phyloP scores from a whole-genome alignment of 2,888 invertebrate species.

The Leuctra nigra region DNA sequence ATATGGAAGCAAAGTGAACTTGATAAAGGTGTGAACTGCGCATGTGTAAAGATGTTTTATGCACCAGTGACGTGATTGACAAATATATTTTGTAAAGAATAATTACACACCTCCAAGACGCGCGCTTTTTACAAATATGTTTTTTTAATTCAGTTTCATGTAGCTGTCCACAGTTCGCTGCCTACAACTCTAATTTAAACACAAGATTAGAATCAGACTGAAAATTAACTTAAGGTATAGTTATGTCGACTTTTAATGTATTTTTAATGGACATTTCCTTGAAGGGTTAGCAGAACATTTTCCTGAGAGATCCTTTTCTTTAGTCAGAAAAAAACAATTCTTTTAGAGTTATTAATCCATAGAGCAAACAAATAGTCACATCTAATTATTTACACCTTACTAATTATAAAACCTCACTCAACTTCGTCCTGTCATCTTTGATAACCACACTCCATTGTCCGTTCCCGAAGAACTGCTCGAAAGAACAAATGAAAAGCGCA shows the following conservation, averaged over 20 bases:
- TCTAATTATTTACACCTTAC: neutral
- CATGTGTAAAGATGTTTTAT: too few relatives aligned
- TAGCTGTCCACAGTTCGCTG: constrained; percentile 6
- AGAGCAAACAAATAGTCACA: neutral
- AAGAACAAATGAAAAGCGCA: neutral
- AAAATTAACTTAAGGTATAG: neutral
- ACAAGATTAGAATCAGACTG: constrained; percentile 1
- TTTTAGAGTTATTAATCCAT: neutral
- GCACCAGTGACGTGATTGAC: too few relatives aligned
- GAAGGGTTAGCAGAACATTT: constrained; percentile 12
- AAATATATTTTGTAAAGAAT: too few relatives aligned
- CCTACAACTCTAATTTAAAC: constrained; percentile 9
- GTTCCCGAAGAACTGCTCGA: neutral
- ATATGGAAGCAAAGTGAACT: too few relatives aligned
- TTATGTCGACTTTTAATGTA: constrained; percentile 22
- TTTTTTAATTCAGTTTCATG: constrained; percentile 5
- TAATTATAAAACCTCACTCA: neutral
- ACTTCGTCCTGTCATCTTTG: neutral
- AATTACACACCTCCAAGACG: too few relatives aligned
- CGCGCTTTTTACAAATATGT: too few relatives aligned
- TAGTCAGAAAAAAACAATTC: neutral
- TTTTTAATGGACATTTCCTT: constrained; percentile 26
- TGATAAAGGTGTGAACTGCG: too few relatives aligned
- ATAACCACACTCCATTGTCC: neutral
- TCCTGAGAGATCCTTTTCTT: neutral